phyloP scores from a whole-genome alignment of 2,888 invertebrate species.

The Eupithecia vulgata region DNA sequence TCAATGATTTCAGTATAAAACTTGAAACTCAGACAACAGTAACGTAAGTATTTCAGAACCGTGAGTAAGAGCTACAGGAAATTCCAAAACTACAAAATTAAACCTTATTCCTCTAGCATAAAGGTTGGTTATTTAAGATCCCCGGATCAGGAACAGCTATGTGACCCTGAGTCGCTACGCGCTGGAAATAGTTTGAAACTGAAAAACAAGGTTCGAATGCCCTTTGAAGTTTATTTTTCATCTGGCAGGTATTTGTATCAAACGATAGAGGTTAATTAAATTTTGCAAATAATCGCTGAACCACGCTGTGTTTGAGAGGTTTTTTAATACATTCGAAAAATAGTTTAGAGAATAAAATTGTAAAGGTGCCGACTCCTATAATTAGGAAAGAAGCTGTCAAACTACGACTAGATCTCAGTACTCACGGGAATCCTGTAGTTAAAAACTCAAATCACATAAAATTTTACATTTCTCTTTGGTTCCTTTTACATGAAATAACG shows the following conservation, averaged over 20 bases:
- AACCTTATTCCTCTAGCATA: not conserved
- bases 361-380: too few relatives aligned
- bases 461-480: too few relatives aligned
- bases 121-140: conserved; percentile 21
- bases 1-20: conserved; percentile 15
- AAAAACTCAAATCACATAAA: too few relatives aligned
- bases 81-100: conserved; percentile 10
- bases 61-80: conserved; percentile 27
- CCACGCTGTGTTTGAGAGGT: too few relatives aligned
- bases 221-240: conserved; percentile 25
- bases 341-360: too few relatives aligned
- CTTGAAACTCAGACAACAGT: conserved; percentile 32
- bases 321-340: too few relatives aligned
- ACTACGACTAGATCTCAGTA: too few relatives aligned
- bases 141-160: conserved; percentile 24
- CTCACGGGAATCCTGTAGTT: too few relatives aligned
- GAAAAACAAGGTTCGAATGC: conserved; percentile 23
- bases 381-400: too few relatives aligned
- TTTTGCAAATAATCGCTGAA: not conserved
- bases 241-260: not conserved
- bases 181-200: conserved; percentile 28
- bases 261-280: too few relatives aligned
- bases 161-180: conserved; percentile 31
- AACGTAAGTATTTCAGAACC: conserved; percentile 42
- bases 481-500: too few relatives aligned